Evolutionary conservation across 2,888 invertebrate species (phyloP).

Genomic region (Drosophila testacea): DNA sequence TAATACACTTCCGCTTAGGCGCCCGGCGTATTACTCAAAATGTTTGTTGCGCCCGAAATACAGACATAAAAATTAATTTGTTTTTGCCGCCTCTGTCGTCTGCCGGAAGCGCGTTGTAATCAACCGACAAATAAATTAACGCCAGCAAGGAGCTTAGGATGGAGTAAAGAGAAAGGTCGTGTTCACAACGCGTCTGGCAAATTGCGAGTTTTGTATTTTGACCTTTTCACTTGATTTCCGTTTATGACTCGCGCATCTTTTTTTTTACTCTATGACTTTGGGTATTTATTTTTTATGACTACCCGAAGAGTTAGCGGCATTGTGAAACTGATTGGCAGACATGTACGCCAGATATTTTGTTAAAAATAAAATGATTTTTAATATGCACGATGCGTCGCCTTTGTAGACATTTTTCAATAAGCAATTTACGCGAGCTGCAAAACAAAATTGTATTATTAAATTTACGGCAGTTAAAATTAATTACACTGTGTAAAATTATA

Average conservation of each 20-base stretch:
- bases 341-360: slow-evolving; percentile 25
- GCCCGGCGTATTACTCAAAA: slow-evolving; percentile 69
- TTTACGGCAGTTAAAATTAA: slow-evolving; percentile 32
- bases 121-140: slow-evolving; percentile 80
- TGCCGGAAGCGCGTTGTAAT: slow-evolving; percentile 75
- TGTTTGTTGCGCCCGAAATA: slow-evolving; percentile 49
- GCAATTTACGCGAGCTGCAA: slow-evolving; percentile 32
- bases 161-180: slow-evolving; percentile 23
- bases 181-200: slow-evolving; percentile 50
- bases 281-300: slow-evolving; percentile 43
- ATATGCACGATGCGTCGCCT: slow-evolving; percentile 54
- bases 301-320: slow-evolving; percentile 20
- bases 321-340: slow-evolving; percentile 43
- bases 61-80: slow-evolving; percentile 76
- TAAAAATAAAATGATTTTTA: slow-evolving; percentile 50
- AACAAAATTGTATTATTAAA: slow-evolving; percentile 32
- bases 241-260: slow-evolving; percentile 51
- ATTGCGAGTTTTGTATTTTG: slow-evolving; percentile 64
- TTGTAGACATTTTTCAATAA: slow-evolving; percentile 51
- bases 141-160: slow-evolving; percentile 23
- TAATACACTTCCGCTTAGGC: slow-evolving; percentile 72
- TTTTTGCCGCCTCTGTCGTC: slow-evolving; percentile 69
- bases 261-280: slow-evolving; percentile 18
- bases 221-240: slow-evolving; percentile 77
- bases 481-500: not conserved